Percentiles rank a stretch among this genome's conserved stretches.
phyloP scores from a whole-genome alignment of 2,888 invertebrate species.

The Dryobotodes eremita region DNA sequence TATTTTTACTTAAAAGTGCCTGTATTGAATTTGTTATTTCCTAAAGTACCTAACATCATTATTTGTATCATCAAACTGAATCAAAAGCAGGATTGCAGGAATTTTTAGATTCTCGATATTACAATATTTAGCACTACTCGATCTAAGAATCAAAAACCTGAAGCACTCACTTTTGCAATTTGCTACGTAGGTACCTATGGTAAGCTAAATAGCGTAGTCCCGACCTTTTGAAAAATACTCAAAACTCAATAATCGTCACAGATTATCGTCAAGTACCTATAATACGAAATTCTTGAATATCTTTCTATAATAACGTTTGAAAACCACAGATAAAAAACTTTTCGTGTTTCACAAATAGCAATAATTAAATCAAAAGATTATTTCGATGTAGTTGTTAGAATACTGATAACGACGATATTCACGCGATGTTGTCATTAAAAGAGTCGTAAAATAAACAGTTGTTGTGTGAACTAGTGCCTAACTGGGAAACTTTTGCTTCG shows the following conservation, averaged over 20 bases:
- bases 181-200: not conserved
- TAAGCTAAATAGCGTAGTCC: not conserved
- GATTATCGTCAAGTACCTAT: not conserved
- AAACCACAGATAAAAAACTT: slow-evolving; percentile 5
- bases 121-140: not conserved
- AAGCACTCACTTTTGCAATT: not conserved
- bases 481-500: slow-evolving; percentile 50
- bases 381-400: slow-evolving; percentile 11
- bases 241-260: not conserved
- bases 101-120: not conserved
- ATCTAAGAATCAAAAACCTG: not conserved
- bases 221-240: not conserved
- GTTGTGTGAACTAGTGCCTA: slow-evolving; percentile 31
- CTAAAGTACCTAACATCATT: not conserved
- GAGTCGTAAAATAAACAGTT: slow-evolving; percentile 56
- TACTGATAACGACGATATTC: slow-evolving; percentile 20
- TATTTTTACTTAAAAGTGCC: not conserved
- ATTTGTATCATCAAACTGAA: not conserved
- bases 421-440: slow-evolving; percentile 64
- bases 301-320: not conserved
- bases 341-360: slow-evolving; percentile 21
- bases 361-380: slow-evolving; percentile 24
- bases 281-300: not conserved
- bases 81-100: not conserved
- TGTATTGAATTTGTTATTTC: too few species aligned